phyloP scores from a whole-genome alignment of 2,797 vertebrate genomes.

The Distichodus sexfasciatus region DNA sequence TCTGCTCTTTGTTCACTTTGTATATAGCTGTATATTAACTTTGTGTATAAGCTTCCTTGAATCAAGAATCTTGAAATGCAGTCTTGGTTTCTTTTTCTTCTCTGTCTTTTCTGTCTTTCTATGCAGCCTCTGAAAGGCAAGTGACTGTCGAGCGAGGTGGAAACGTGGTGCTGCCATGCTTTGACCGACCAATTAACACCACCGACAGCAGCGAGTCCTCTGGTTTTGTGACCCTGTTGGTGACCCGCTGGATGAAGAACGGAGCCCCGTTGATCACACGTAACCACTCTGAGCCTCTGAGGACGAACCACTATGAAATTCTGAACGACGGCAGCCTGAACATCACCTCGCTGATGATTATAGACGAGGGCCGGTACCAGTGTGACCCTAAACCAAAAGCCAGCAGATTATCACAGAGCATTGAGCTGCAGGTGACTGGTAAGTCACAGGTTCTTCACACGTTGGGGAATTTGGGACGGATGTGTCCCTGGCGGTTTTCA shows the following conservation, averaged over 20 bases:
- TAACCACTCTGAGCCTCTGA: background rate
- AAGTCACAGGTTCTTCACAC: no score
- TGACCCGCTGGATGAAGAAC: slow-evolving; percentile 76
- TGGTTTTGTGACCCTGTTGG: no score
- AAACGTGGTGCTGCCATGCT: slow-evolving; percentile 70
- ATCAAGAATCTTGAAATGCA: background rate
- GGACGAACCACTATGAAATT: slow-evolving; percentile 52
- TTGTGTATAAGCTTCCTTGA: background rate
- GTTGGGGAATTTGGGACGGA: no score
- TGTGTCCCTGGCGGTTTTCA: background rate
- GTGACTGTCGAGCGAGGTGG: slow-evolving; percentile 52
- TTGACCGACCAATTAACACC: slow-evolving; percentile 44
- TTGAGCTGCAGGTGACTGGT: slow-evolving; percentile 77
- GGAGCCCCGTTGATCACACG: background rate
- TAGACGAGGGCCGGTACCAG: slow-evolving; percentile 79
- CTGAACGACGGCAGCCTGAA: slow-evolving; percentile 67
- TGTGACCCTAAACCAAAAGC: slow-evolving; percentile 66
- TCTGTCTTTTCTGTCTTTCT: background rate
- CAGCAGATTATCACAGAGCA: background rate
- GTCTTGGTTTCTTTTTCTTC: background rate
- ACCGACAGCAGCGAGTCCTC: no score
- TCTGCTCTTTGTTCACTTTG: no score
- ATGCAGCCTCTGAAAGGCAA: background rate
- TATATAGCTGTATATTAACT: no score
- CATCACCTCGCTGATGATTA: slow-evolving; percentile 58